These are phyloP conservation scores for Alviniconcha strummeri DNA, from an alignment of 2,888 invertebrate species.

Conservation along the genomic window DNA sequence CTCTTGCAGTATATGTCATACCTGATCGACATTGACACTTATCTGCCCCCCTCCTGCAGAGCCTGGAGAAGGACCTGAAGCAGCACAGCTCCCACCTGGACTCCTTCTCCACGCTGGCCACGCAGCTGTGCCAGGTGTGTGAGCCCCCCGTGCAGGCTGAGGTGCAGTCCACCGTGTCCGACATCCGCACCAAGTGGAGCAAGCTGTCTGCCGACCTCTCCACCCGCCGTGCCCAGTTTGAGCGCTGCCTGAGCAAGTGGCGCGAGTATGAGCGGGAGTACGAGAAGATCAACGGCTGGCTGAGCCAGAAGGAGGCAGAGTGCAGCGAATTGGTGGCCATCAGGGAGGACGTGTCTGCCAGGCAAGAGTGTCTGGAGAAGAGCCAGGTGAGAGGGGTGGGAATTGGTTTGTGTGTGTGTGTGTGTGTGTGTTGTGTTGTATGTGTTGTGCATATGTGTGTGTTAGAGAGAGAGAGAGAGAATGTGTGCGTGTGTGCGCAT, in stretches of 20 bases:
- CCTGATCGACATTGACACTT: no score
- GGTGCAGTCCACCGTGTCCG: slow-evolving; percentile 56
- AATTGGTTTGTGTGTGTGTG: neutral
- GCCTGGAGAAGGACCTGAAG: slow-evolving; percentile 52
- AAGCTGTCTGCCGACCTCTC: slow-evolving; percentile 50
- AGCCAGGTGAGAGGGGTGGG: slow-evolving; percentile 51
- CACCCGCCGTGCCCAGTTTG: slow-evolving; percentile 51
- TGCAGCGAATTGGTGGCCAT: slow-evolving; percentile 57
- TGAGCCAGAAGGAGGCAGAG: slow-evolving; percentile 58
- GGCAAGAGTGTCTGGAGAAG: slow-evolving; percentile 53
- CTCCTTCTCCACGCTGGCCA: slow-evolving; percentile 52
- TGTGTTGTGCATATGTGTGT: neutral
- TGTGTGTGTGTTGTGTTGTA: neutral
- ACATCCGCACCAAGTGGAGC: slow-evolving; percentile 59
- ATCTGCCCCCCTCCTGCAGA: slow-evolving; percentile 40
- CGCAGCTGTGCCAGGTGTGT: slow-evolving; percentile 60
- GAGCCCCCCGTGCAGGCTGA: slow-evolving; percentile 58
- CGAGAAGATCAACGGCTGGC: slow-evolving; percentile 54
- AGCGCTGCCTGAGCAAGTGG: slow-evolving; percentile 62
- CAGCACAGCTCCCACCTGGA: slow-evolving; percentile 51
- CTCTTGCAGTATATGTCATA: no score
- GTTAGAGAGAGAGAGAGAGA: no score
- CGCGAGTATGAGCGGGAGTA: slow-evolving; percentile 62
- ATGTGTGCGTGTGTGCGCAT: no score
- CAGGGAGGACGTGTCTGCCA: slow-evolving; percentile 47